A percentile compares a stretch with the other conserved stretches of the same genome.
These are phyloP conservation scores for Oxycera nigricornis DNA, from an alignment of 2,888 invertebrate species.

Conservation along the genomic window DNA sequence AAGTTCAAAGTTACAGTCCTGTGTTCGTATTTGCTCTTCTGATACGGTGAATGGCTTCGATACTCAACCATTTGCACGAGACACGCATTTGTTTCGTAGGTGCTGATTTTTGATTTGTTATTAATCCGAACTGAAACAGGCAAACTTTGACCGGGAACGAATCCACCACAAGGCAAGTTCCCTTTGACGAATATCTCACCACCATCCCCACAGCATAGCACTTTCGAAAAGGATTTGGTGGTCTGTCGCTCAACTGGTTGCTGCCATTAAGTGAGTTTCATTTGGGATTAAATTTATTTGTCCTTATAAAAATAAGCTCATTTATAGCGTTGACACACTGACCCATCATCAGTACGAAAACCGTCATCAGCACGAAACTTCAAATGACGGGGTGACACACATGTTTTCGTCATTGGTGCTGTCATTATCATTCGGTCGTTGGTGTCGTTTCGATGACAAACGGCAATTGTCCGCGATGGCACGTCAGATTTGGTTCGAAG, in stretches of 20 bases:
- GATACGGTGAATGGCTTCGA: conserved; percentile 59
- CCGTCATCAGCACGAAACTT: too few relatives aligned
- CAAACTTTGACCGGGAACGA: conserved; percentile 78
- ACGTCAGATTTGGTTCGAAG: too few relatives aligned
- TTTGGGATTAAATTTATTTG: background rate
- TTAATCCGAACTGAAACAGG: conserved; percentile 74
- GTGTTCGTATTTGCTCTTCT: conserved; percentile 59
- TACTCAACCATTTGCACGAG: conserved; percentile 69
- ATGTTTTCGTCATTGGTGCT: too few relatives aligned
- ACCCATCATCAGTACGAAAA: too few relatives aligned
- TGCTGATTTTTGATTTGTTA: conserved; percentile 75
- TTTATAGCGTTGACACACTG: too few relatives aligned
- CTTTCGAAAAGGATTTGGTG: background rate
- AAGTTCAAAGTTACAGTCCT: conserved; percentile 57
- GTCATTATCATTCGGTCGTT: too few relatives aligned
- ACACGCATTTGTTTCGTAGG: conserved; percentile 69
- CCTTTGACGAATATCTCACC: conserved; percentile 56
- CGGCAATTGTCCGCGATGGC: too few relatives aligned
- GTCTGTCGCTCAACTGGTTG: background rate
- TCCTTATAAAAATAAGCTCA: too few relatives aligned
- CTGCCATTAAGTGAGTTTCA: conserved; percentile 7
- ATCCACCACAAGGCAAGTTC: conserved; percentile 72
- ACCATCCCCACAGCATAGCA: conserved; percentile 12
- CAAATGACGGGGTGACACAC: too few relatives aligned
- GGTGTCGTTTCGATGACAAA: too few relatives aligned